A percentile compares a stretch with the other conserved stretches of the same genome.
phyloP scores from a whole-genome alignment of 1,140 invertebrate genomes.

The Macrobrachium rosenbergii region DNA sequence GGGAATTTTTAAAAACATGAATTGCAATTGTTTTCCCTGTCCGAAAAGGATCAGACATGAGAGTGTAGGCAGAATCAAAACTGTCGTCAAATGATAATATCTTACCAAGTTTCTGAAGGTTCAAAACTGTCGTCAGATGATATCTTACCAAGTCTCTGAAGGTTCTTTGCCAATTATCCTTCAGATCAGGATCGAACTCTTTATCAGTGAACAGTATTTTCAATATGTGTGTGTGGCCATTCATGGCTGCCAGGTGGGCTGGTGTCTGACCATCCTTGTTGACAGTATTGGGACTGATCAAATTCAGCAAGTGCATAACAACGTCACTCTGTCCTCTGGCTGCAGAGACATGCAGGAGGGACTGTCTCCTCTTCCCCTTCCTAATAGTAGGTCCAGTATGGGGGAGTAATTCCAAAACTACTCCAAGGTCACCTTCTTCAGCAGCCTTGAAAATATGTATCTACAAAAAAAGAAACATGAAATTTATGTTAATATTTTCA shows the following conservation, averaged over 20 bases:
- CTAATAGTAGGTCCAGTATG: conserved; percentile 24
- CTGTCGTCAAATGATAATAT: not conserved
- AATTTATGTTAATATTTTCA: not conserved
- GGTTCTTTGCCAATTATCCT: conserved; percentile 19
- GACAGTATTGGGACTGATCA: conserved; percentile 43
- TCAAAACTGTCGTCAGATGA: not conserved
- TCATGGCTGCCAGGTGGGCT: conserved; percentile 45
- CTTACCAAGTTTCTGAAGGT: conserved; percentile 38
- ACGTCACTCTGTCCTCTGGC: conserved; percentile 24
- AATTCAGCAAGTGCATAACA: conserved; percentile 34
- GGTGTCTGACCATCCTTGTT: conserved; percentile 46
- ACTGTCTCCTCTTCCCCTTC: conserved; percentile 9
- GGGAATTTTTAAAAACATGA: not conserved
- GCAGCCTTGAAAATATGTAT: conserved; percentile 14
- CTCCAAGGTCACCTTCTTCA: conserved; percentile 31
- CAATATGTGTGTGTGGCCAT: conserved; percentile 40
- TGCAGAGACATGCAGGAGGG: conserved; percentile 36
- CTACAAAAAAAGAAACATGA: not conserved
- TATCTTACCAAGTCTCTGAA: conserved; percentile 30
- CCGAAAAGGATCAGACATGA: not conserved
- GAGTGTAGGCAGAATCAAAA: not conserved
- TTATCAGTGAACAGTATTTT: conserved; percentile 34
- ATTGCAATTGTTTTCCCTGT: not conserved
- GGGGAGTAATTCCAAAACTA: conserved; percentile 22
- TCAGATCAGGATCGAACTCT: conserved; percentile 23